Conservation (phyloP, 2,797 vertebrate genomes). For the Clarias pachynema region DNA sequence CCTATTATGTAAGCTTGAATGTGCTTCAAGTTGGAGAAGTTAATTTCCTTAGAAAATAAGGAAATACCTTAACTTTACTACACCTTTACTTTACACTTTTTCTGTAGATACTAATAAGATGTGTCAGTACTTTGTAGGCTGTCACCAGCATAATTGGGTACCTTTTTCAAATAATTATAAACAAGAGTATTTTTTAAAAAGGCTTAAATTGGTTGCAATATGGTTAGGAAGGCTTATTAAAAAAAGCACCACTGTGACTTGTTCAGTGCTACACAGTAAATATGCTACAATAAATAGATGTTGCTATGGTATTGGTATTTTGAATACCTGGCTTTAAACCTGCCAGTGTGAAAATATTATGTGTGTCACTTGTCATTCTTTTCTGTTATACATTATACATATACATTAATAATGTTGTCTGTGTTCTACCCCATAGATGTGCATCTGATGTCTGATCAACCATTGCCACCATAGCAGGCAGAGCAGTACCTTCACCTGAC, state of each 20-base stretch:
- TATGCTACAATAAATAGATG: neutral
- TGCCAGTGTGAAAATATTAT: too few species aligned
- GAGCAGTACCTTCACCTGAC: neutral
- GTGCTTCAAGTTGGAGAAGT: neutral
- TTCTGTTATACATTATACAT: neutral
- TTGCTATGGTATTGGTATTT: neutral
- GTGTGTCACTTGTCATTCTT: neutral
- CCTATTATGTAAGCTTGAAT: neutral
- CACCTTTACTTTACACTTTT: neutral
- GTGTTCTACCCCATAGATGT: neutral
- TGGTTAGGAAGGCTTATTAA: neutral
- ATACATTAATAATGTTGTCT: neutral
- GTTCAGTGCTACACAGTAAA: neutral
- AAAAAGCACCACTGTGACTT: neutral
- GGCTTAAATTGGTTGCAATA: neutral
- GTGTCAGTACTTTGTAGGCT: neutral
- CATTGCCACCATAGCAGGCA: constrained; percentile 1
- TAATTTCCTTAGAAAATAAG: neutral
- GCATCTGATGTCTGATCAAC: neutral
- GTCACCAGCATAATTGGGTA: neutral
- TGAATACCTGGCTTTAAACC: neutral
- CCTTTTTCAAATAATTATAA: neutral
- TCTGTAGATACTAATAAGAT: neutral
- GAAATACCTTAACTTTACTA: neutral
- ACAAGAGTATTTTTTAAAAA: neutral